These are phyloP conservation scores for Cardiocondyla obscurior DNA, from an alignment of 1,140 invertebrate genomes.

Conservation along the genomic window DNA sequence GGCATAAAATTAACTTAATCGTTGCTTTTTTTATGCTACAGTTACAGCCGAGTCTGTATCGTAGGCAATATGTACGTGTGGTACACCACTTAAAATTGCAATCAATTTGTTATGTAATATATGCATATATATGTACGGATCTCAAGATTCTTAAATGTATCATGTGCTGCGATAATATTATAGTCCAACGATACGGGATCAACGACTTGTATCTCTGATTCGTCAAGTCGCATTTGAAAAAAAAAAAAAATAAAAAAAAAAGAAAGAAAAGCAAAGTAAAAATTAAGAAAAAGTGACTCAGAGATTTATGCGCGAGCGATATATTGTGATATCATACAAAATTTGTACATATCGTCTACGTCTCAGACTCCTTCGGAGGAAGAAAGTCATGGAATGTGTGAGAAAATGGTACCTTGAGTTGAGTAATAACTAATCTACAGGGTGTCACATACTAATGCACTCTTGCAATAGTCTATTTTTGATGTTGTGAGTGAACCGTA, in stretches of 20 bases:
- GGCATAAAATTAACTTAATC: slow-evolving; percentile 75
- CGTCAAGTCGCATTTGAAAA: slow-evolving; percentile 70
- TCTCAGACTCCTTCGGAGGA: slow-evolving; percentile 67
- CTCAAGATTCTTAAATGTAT: slow-evolving; percentile 72
- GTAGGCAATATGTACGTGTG: slow-evolving; percentile 78
- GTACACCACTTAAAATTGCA: slow-evolving; percentile 70
- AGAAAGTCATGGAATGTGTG: slow-evolving; percentile 68
- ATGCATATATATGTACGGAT: slow-evolving; percentile 62
- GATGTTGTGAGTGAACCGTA: slow-evolving; percentile 81
- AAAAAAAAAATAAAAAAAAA: slow-evolving; percentile 49
- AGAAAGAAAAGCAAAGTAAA: slow-evolving; percentile 45
- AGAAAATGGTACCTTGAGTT: slow-evolving; percentile 69
- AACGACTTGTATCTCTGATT: slow-evolving; percentile 67
- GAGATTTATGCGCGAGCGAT: slow-evolving; percentile 70
- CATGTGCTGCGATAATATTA: slow-evolving; percentile 71
- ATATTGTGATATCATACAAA: slow-evolving; percentile 74
- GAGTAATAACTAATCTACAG: slow-evolving; percentile 76
- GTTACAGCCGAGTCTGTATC: slow-evolving; percentile 75
- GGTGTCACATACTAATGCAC: slow-evolving; percentile 78
- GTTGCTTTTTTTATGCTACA: slow-evolving; percentile 66
- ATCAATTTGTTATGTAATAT: slow-evolving; percentile 71
- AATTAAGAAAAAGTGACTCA: slow-evolving; percentile 47
- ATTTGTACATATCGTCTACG: slow-evolving; percentile 77
- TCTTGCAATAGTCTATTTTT: slow-evolving; percentile 83
- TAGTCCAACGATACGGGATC: slow-evolving; percentile 72